phyloP scores from a whole-genome alignment of 2,113 vertebrate species.

The Numenius arquata region DNA sequence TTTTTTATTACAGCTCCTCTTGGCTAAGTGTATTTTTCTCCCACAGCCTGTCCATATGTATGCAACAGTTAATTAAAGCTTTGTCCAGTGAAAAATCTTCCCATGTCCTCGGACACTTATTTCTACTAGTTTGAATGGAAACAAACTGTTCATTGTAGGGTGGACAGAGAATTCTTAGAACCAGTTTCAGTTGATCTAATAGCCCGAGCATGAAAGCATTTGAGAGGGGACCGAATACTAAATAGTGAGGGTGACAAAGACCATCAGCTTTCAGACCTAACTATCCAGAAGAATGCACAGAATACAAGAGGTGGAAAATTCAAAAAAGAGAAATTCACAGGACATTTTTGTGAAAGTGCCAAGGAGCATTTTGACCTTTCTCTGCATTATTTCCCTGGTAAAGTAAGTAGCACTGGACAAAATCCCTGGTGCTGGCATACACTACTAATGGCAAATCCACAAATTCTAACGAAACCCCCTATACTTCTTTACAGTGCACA shows the following conservation, averaged over 20 bases:
- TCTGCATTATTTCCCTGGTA: not conserved
- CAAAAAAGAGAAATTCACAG: not conserved
- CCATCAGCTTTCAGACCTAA: conserved; percentile 38
- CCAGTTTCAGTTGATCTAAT: conserved; percentile 38
- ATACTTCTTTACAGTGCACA: not conserved
- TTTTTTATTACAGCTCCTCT: not conserved
- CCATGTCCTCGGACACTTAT: not conserved
- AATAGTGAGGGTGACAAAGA: conserved; percentile 43
- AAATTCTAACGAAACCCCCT: not conserved
- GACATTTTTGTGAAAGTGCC: conserved; percentile 6
- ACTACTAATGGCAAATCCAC: not conserved
- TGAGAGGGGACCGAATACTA: conserved; percentile 13
- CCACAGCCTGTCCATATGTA: not conserved
- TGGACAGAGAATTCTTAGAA: conserved; percentile 64
- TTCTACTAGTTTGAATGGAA: conserved; percentile 51
- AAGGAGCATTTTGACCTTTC: conserved; percentile 32
- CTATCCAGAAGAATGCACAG: conserved; percentile 35
- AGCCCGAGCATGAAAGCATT: conserved; percentile 42
- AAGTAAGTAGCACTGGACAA: conserved; percentile 4
- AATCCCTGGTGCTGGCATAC: not conserved
- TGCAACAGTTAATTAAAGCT: conserved; percentile 39
- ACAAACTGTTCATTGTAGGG: conserved; percentile 56
- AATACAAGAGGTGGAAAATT: conserved; percentile 40
- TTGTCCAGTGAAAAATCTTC: conserved; percentile 27
- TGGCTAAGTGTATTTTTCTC: not conserved